Conservation (phyloP, 2,113 vertebrate species). For the Chionis minor region DNA sequence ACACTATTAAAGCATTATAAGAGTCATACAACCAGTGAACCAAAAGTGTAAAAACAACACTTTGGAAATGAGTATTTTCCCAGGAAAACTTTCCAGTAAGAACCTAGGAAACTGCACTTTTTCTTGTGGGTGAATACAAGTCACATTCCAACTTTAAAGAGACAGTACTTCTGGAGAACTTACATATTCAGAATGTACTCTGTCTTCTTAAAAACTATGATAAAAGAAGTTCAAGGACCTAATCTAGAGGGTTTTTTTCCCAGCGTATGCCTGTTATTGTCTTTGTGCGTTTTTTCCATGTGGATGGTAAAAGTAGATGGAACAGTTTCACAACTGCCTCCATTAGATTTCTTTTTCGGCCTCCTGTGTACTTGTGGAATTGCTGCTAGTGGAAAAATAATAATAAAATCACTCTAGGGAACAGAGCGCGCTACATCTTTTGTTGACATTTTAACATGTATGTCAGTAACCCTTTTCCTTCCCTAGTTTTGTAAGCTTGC, state of each 20-base stretch:
- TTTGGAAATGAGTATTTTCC: slow-evolving; percentile 40
- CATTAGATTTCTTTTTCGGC: not conserved
- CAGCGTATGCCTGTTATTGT: not conserved
- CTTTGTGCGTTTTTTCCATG: slow-evolving; percentile 22
- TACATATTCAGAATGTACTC: not conserved
- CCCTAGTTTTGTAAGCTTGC: not conserved
- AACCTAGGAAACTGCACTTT: slow-evolving; percentile 56
- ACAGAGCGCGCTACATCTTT: not conserved
- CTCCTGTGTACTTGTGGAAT: not conserved
- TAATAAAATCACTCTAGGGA: not conserved
- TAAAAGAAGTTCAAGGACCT: not conserved
- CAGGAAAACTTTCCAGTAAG: slow-evolving; percentile 56
- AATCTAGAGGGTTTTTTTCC: not conserved
- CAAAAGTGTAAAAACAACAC: slow-evolving; percentile 29
- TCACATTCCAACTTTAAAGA: slow-evolving; percentile 25
- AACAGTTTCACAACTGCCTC: slow-evolving; percentile 24
- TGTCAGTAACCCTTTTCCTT: not conserved
- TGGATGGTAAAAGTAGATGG: not conserved
- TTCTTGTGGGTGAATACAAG: not conserved
- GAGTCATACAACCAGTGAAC: slow-evolving; percentile 24
- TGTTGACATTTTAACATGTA: not conserved
- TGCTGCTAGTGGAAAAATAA: slow-evolving; percentile 8
- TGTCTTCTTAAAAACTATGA: not conserved
- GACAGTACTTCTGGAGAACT: not conserved
- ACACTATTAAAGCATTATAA: slow-evolving; percentile 4